A percentile compares a stretch with the other conserved stretches of the same genome.
These are phyloP conservation scores for Catonia carolina DNA, from an alignment of 2,888 invertebrate genomes.

Conservation along the genomic window DNA sequence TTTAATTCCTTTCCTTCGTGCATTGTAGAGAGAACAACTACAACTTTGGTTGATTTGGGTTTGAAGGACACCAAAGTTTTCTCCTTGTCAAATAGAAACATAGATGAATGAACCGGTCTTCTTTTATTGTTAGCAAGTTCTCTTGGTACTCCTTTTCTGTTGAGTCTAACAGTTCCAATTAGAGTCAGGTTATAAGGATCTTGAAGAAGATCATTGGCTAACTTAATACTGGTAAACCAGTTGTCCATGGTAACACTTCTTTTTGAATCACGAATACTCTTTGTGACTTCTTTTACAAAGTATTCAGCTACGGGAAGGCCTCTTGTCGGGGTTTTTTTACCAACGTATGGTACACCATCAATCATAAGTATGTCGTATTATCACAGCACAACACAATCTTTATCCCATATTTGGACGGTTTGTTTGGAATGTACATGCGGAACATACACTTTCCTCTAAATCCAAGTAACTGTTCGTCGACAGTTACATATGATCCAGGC, in stretches of 20 bases:
- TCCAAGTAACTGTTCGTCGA: conserved; percentile 9
- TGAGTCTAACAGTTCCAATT: not conserved
- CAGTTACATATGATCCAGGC: conserved; percentile 3
- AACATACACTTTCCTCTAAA: conserved; percentile 8
- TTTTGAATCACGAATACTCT: conserved; percentile 2
- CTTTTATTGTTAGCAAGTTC: conserved; percentile 5
- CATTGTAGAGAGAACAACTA: conserved; percentile 14
- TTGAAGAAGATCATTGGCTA: conserved; percentile 12
- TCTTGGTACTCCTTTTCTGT: conserved; percentile 4
- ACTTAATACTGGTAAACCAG: conserved; percentile 10
- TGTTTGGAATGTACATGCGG: conserved; percentile 10
- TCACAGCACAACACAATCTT: conserved; percentile 11
- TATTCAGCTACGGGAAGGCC: conserved; percentile 7
- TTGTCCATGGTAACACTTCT: conserved; percentile 12
- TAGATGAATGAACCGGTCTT: not conserved
- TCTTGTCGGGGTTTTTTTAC: conserved; percentile 11
- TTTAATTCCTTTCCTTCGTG: conserved; percentile 9
- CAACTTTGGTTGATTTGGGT: conserved; percentile 10
- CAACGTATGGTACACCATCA: conserved; percentile 9
- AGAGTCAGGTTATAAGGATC: not conserved
- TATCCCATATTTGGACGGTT: conserved; percentile 11
- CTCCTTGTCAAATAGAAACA: conserved; percentile 13
- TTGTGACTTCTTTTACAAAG: conserved; percentile 6
- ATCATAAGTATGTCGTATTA: conserved; percentile 6
- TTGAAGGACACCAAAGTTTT: conserved; percentile 14